These are phyloP conservation scores for Halictus quadricinctus DNA, from an alignment of 2,888 invertebrate genomes.

Conservation along the genomic window DNA sequence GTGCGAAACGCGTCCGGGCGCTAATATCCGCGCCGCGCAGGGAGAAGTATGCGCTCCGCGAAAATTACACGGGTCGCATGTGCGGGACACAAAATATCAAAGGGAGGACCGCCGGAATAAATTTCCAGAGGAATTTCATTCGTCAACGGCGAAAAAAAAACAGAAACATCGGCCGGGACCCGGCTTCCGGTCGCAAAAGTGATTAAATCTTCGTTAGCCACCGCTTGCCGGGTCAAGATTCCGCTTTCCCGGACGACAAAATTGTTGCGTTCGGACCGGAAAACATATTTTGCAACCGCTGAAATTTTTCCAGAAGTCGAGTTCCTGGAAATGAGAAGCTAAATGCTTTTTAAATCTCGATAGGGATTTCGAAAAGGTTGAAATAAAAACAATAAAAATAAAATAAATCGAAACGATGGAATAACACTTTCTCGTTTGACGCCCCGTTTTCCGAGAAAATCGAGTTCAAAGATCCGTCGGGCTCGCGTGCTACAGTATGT, in stretches of 20 bases:
- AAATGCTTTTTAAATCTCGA: too few relatives aligned
- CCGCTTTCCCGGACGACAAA: slow-evolving; percentile 25
- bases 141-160: slow-evolving; percentile 15
- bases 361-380: too few relatives aligned
- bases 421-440: too few relatives aligned
- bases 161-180: background rate
- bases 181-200: slow-evolving; percentile 27
- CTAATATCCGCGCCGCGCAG: slow-evolving; percentile 42
- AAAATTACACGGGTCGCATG: slow-evolving; percentile 40
- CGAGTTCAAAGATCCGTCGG: too few relatives aligned
- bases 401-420: too few relatives aligned
- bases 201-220: slow-evolving; percentile 56
- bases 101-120: slow-evolving; percentile 52
- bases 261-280: slow-evolving; percentile 17
- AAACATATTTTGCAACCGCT: background rate
- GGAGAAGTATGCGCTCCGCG: slow-evolving; percentile 32
- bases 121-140: slow-evolving; percentile 59
- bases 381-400: too few relatives aligned
- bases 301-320: too few relatives aligned
- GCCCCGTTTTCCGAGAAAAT: too few relatives aligned
- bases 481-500: too few relatives aligned
- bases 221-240: slow-evolving; percentile 29
- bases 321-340: too few relatives aligned
- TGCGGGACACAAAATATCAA: slow-evolving; percentile 44
- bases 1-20: slow-evolving; percentile 24